Evolutionary conservation across 2,113 vertebrate genomes (phyloP).

Genomic region (Hassar affinis): DNA sequence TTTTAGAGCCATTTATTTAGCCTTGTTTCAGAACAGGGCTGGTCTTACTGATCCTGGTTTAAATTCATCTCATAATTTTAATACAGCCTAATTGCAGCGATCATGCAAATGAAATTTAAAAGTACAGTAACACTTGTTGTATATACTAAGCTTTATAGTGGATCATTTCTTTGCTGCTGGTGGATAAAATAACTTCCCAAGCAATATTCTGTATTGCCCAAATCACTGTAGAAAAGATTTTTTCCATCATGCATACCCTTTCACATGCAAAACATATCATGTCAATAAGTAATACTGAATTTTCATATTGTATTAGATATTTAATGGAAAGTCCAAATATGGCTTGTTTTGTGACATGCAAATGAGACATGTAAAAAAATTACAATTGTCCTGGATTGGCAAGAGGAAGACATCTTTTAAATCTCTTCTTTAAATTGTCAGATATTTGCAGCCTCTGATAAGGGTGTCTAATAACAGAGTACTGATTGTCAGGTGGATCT

Average conservation of each 20-base stretch:
- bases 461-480: slow-evolving; percentile 46
- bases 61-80: background rate
- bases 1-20: background rate
- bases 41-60: background rate
- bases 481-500: slow-evolving; percentile 46
- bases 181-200: background rate
- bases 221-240: background rate
- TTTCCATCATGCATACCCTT: background rate
- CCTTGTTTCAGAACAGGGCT: background rate
- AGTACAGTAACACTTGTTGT: background rate
- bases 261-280: background rate
- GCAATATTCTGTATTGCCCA: background rate
- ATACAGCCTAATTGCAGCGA: background rate
- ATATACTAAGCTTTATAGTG: background rate
- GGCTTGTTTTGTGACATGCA: slow-evolving; percentile 1
- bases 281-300: background rate
- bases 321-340: background rate
- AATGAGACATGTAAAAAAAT: background rate
- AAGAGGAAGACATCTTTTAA: slow-evolving; percentile 3
- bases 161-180: background rate
- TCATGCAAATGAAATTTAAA: background rate
- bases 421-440: slow-evolving; percentile 23
- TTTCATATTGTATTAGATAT: background rate
- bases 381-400: background rate
- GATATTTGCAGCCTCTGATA: slow-evolving; percentile 34